Evolutionary conservation across 1,140 invertebrate genomes (phyloP).

Genomic region (Cherax destructor): DNA sequence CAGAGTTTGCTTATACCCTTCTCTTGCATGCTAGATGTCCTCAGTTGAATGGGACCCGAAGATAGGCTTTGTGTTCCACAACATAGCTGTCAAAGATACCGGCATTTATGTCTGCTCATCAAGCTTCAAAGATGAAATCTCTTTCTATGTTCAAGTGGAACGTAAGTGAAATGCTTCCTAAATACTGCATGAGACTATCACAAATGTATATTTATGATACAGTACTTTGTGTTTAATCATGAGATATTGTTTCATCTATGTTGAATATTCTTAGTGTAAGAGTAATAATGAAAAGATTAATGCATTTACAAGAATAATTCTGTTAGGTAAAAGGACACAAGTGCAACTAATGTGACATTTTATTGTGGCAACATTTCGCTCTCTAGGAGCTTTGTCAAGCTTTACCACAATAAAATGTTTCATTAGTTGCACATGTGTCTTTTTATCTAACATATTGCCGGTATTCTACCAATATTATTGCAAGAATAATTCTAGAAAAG

Average conservation of each 20-base stretch:
- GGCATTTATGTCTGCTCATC: not conserved
- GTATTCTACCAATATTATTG: too few species aligned
- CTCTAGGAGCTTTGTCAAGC: too few species aligned
- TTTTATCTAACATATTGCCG: too few species aligned
- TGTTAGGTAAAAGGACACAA: too few species aligned
- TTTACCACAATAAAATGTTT: too few species aligned
- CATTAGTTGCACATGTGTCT: too few species aligned
- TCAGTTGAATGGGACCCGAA: constrained; percentile 8
- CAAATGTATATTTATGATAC: not conserved
- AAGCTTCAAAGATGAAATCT: not conserved
- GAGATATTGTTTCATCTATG: not conserved
- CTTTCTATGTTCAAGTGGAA: not conserved
- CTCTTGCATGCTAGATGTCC: constrained; percentile 20
- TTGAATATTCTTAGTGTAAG: not conserved
- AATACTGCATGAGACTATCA: too few species aligned
- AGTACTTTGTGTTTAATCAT: not conserved
- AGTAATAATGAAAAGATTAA: not conserved
- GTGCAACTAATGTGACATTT: too few species aligned
- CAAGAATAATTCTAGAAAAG: too few species aligned
- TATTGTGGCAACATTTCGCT: too few species aligned
- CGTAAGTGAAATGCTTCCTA: constrained; percentile 17
- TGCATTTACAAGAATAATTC: not conserved
- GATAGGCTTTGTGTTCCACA: constrained; percentile 19
- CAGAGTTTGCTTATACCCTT: constrained; percentile 2
- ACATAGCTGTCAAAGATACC: constrained; percentile 6